Evolutionary conservation across 2,888 invertebrate species (phyloP).

Genomic region (Conchocele bisecta): DNA sequence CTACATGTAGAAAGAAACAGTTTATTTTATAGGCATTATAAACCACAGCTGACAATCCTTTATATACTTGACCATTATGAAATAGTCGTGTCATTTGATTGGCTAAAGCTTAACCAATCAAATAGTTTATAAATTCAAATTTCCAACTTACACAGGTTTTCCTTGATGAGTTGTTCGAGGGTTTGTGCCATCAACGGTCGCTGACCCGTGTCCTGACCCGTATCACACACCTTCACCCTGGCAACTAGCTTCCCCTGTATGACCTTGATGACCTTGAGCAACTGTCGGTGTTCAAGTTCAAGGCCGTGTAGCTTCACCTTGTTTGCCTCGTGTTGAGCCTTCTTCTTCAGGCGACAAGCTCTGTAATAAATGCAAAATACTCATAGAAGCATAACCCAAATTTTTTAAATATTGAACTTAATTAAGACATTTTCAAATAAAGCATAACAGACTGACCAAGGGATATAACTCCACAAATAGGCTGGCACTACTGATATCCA

Average conservation of each 20-base stretch:
- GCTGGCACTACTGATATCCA: too few relatives aligned
- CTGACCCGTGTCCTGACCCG: constrained; percentile 1
- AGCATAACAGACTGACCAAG: too few relatives aligned
- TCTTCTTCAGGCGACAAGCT: constrained; percentile 98
- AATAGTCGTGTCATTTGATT: not conserved
- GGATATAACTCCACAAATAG: too few relatives aligned
- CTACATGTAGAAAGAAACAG: too few relatives aligned
- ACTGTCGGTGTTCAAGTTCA: constrained; percentile 96
- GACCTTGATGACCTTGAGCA: constrained; percentile 65
- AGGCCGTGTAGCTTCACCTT: constrained; percentile 97
- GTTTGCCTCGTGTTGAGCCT: constrained; percentile 99
- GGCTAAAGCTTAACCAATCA: not conserved
- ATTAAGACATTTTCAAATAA: too few relatives aligned
- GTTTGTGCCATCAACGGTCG: constrained; percentile 53
- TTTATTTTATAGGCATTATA: too few relatives aligned
- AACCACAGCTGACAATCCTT: too few relatives aligned
- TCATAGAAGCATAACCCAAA: too few relatives aligned
- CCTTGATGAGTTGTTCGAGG: constrained; percentile 66
- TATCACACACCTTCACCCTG: constrained; percentile 9
- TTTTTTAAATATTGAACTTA: too few relatives aligned
- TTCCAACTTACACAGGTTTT: constrained; percentile 70
- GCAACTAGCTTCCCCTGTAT: constrained; percentile 62
- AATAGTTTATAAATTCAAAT: not conserved
- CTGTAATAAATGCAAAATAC: too few relatives aligned
- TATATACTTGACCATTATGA: too few relatives aligned